Evolutionary conservation across 2,888 invertebrate species (phyloP).

Genomic region (Ichneumon xanthorius): DNA sequence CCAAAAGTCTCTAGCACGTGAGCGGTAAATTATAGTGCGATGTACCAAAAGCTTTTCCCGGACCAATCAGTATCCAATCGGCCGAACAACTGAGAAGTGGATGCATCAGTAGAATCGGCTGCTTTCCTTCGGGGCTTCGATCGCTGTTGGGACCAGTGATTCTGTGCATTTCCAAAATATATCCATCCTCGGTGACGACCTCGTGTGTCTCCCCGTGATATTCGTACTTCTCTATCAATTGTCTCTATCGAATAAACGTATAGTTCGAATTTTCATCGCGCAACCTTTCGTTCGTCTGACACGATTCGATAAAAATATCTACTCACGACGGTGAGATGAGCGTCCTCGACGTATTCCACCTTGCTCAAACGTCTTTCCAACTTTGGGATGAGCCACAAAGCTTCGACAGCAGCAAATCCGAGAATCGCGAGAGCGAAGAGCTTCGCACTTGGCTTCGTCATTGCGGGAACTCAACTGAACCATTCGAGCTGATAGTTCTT

Average conservation of each 20-base stretch:
- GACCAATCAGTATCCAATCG: conserved; percentile 91
- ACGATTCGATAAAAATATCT: background rate
- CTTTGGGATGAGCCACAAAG: background rate
- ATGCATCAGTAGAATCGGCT: conserved; percentile 88
- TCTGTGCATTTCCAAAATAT: conserved; percentile 91
- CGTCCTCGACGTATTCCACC: conserved; percentile 49
- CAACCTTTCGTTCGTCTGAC: background rate
- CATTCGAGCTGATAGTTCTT: conserved; percentile 9
- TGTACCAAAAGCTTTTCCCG: conserved; percentile 88
- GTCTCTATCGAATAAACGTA: conserved; percentile 75
- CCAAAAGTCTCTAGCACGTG: no score
- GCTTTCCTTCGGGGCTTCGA: conserved; percentile 84
- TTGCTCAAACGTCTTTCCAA: background rate
- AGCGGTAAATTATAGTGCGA: background rate
- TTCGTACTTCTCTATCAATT: conserved; percentile 87
- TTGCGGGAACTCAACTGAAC: conserved; percentile 38
- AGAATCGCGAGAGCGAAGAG: conserved; percentile 42
- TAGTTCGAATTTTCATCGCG: background rate
- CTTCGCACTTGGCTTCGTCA: conserved; percentile 33
- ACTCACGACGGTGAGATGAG: conserved; percentile 59
- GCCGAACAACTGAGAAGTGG: conserved; percentile 91
- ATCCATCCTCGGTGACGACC: conserved; percentile 91
- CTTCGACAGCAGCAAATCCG: background rate
- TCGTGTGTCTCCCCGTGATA: conserved; percentile 88
- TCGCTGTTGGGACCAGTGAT: conserved; percentile 87